Evolutionary conservation across 2,797 vertebrate genomes (phyloP), one percentile per base, ranked within the genome.

Genomic region (Labeo calbasu): DNA sequence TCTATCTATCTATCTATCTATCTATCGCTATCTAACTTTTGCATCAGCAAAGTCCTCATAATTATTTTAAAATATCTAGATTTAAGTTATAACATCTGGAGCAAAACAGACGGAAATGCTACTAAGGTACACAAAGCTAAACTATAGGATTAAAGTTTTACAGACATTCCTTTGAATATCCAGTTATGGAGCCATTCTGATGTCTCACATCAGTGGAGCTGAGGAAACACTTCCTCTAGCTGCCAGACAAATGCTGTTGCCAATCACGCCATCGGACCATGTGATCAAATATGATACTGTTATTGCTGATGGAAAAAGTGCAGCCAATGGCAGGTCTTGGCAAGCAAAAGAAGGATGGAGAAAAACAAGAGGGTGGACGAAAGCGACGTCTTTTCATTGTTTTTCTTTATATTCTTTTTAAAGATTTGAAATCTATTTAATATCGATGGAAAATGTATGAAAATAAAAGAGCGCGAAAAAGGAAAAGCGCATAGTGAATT

Each of bases 211-310:
- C 73, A 15, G 81, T 87, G 69, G 32, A 61, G 84, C 88, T 92
- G 90, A 90, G 87, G 82, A 86, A 21, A 69, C 82, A 83, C 84
- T 85, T 73, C 88, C 84, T 84, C 77, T 87, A 85, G 0, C 70
- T 94, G 93, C 92, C 91, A 93, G 89, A 92, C 93, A 95, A 93
- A 92, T 95, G 94, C 43, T 92, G 92, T 91, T 95, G 94, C 91
- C 95, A 95, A 92, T 95, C 94, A 94, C 88, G 86, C 25, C 28
- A 57, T 76, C 82, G 82, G 50, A 32, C 88, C 75, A 81, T 81
- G 86, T 87, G 85, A 86, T 78, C 77, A 88, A 82, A 89, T 84
- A 81, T 88, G 81, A 89, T 86, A 65, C 86, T 75, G 73, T 86
- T 53, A 59, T 89, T 92, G 88, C 82, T 88, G 53, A 85, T 63